These are phyloP conservation scores for Nowickia ferox DNA, from an alignment of 2,888 invertebrate species.

Conservation along the genomic window DNA sequence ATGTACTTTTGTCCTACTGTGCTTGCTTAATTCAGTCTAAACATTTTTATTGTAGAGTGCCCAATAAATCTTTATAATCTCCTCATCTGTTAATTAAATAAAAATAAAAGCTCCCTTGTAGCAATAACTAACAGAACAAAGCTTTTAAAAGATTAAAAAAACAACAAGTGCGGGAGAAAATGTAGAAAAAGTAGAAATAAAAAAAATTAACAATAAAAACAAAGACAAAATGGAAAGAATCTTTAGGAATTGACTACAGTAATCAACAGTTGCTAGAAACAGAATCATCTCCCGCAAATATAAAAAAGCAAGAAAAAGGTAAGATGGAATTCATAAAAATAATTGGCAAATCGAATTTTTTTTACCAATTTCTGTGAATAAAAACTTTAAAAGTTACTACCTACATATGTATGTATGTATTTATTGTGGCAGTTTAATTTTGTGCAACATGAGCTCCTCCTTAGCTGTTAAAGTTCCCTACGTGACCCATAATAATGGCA, in stretches of 20 bases:
- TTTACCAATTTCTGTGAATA: neutral
- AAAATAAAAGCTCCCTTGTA: slow-evolving; percentile 21
- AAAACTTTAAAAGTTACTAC: neutral
- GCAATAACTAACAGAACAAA: slow-evolving; percentile 30
- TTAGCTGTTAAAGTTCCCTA: slow-evolving; percentile 71
- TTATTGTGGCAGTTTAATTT: slow-evolving; percentile 16
- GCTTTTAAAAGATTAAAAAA: slow-evolving; percentile 35
- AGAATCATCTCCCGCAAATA: neutral
- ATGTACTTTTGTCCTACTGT: no score
- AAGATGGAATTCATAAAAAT: slow-evolving; percentile 1
- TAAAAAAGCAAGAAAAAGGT: neutral
- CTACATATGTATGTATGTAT: no score
- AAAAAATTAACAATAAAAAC: neutral
- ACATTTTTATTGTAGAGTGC: neutral
- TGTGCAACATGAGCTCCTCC: slow-evolving; percentile 48
- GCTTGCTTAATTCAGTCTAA: neutral
- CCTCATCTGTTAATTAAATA: slow-evolving; percentile 14
- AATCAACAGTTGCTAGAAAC: slow-evolving; percentile 55
- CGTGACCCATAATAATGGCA: slow-evolving; percentile 80
- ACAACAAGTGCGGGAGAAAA: neutral
- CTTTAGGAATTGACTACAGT: slow-evolving; percentile 39
- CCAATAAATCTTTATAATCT: neutral
- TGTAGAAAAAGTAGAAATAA: neutral
- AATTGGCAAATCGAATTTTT: neutral
- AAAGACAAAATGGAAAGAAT: slow-evolving; percentile 6